These are phyloP conservation scores for Atlantisia rogersi DNA, from an alignment of 2,113 vertebrate species.

Conservation along the genomic window DNA sequence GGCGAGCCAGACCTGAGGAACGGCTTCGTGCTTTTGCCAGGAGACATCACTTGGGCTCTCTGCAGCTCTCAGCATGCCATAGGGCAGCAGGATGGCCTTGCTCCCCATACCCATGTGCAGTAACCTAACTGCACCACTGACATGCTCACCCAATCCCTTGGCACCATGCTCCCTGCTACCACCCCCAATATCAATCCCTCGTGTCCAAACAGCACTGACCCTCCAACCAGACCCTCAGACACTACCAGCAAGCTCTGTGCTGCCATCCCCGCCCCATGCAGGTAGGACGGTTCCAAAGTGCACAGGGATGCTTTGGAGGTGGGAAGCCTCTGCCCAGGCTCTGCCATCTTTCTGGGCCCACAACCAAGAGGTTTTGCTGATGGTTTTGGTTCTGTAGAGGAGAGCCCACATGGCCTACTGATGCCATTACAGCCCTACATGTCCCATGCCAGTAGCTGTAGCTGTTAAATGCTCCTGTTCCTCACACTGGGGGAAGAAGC, in stretches of 20 bases:
- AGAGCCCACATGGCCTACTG: neutral
- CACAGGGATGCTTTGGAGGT: neutral
- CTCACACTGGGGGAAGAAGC: neutral
- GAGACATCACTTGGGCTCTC: neutral
- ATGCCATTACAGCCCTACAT: neutral
- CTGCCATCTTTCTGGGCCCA: neutral
- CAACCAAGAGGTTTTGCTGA: neutral
- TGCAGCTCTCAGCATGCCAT: accelerated
- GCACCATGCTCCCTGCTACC: neutral
- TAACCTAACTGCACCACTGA: neutral
- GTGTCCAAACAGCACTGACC: accelerated
- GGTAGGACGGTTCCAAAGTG: neutral
- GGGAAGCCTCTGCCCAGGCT: neutral
- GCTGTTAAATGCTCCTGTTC: neutral
- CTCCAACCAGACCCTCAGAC: neutral
- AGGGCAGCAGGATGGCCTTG: neutral
- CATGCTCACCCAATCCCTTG: accelerated
- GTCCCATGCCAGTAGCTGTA: neutral
- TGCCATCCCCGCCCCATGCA: accelerated
- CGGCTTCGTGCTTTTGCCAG: neutral
- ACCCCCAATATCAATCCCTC: neutral
- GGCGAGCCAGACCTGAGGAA: neutral
- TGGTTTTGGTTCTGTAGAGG: neutral
- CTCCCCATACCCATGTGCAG: neutral
- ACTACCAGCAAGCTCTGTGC: neutral